Evolutionary conservation across 2,797 vertebrate species (phyloP), one percentile per base, ranked within the genome.

Genomic region (Paedocypris micromegethes): DNA sequence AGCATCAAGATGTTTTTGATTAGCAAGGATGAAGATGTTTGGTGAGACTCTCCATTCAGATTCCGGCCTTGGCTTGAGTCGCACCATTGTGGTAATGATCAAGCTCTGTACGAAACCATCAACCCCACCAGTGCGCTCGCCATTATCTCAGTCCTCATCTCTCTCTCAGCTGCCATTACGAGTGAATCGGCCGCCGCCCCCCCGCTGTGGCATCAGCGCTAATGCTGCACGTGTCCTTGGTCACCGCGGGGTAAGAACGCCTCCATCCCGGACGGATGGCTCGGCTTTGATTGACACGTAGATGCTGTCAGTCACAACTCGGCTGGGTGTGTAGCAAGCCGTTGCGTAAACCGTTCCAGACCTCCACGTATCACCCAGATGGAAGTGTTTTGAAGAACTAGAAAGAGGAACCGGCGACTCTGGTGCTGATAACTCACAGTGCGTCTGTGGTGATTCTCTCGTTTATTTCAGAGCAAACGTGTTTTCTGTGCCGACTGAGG

Each of bases 331-430:
- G 59, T 58, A 62, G 53, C 66, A 64, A 62, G 65, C 67, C 49
- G 58, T 57, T 49, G 23, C 23, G 9, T 76, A 69, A 55, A 62
- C 64, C 53, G 51, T 62, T 64, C 62, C 55, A 75, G 65, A 49
- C 56, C 8, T 66, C 7, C 56, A 68, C 54, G 46, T 46, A 58
- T 66, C 23, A 56, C 64, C 73, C 75, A 75, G 70, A 75, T 73
- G 75, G 73, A 79, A 69, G 71, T 69, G 70, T 73, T 72, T 64
- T 58, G 62, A 72, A 69, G 56, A 64, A 58, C 50, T 54, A 70
- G 60, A 48, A 58, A 57, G 50, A 69, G 65, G 72, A 77, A 72
- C 57, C 54, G 64, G 71, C 67, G 70, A 42, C 49, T 55, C 64
- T 23, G 58, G 59, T 64, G 46, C 64, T 51, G 38, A 61, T 63